Evolutionary conservation across 2,888 invertebrate species (phyloP), one percentile per base, ranked within the genome.

Genomic region (Synergus japonicus): DNA sequence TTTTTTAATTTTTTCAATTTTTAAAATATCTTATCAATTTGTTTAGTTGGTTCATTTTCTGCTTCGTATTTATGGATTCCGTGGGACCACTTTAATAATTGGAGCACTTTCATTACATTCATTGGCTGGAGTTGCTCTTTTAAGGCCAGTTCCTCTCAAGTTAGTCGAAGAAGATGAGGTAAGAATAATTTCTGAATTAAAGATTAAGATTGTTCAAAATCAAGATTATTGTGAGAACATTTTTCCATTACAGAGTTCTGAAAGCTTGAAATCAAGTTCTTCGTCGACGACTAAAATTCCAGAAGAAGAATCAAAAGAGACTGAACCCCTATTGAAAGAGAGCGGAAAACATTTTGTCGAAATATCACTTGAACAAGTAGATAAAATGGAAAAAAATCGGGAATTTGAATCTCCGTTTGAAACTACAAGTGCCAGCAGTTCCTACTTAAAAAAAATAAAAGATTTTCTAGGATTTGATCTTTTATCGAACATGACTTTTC

Each of bases 81-180:
- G 94, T 91, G 95, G 94, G 64, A 94, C 95, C 0, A 94, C 95
- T 80, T 90, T 96, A 58, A 94, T 95, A 79, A 91, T 95, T 77
- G 93, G 94, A 69, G 95, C 93, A 4, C 91, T 95, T 76, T 93
- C 95, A 79, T 92, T 95, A 0, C 94, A 96, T 90, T 94, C 94
- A 0, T 89, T 95, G 7, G 90, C 94, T 78, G 95, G 94, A 9
- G 94, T 95, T 0, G 90, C 93, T 81, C 91, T 96, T 79, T 92
- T 96, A 64, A 95, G 95, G 86, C 96, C 96, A 22, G 93, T 95
- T 7, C 66, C 78, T 1, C 13, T 43, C 10, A 76, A 76, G 3
- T 65, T 60, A 49, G 69, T 73, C 46, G 13, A 77, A 5, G 76
- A 79, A 79, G n/a, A n/a, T 54, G 22, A 49, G 49, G 69, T 69